Evolutionary conservation across 2,113 vertebrate genomes (phyloP), one percentile per base, ranked within the genome.

Genomic region (Brevimyrus niger): DNA sequence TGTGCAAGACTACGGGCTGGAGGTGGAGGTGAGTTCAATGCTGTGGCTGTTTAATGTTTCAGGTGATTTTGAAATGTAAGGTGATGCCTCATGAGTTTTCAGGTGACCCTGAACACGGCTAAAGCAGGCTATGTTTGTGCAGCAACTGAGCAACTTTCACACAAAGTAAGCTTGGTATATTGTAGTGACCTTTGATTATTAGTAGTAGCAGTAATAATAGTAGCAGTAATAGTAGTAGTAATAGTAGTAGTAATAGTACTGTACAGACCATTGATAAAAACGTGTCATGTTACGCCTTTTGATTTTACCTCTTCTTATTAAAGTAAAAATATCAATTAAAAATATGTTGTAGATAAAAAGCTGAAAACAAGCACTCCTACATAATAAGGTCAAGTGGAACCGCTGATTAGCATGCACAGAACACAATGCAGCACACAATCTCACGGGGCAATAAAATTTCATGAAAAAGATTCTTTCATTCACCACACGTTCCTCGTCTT

Each of bases 1-100:
- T 93, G 98, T 99, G 85, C 98, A 99, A 89, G 98, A 99, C 94
- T 99, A 99, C 0, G 98, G 98, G 0, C 96, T 99, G 84, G 98
- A 99, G 91, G 97, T 96, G 0, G 98, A 99, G 97, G 98, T 99
- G 87, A 35, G 93, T 31, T 27, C 42, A 47, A 44, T 11, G 23
- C 76, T 82, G 76, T 1, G 17, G 1, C 17, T 19, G 38, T 44
- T 44, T 44, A 9, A 44, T 21, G 38, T 38, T 84, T 19, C 82
- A 4, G 82, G 82, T 23, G 42, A 23, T 46, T 47, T 84, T 47
- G 35, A 84, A 38, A 23, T 44, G 23, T n/a, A 23, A 46, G 7
- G 8, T 47, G 19, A 47, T 46, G 82, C 35, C 44, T 84, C 80
- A 17, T 38, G 69, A 15, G 31, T 35, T 80, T 42, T 42, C 35